phyloP scores from a whole-genome alignment of 2,888 invertebrate genomes.

The Tiliacea aurago region DNA sequence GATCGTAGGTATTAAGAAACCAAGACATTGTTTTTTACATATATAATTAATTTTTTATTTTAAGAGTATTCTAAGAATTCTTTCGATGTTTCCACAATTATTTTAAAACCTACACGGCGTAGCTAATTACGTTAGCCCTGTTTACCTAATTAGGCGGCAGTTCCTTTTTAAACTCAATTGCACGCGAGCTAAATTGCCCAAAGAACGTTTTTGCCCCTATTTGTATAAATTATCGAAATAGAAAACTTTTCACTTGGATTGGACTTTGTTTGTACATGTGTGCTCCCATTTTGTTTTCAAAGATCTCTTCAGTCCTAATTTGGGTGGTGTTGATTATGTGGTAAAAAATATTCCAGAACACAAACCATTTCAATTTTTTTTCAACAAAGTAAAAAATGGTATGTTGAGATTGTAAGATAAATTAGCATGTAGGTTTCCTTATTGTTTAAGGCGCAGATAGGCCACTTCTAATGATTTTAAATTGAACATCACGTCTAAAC shows the following conservation, averaged over 20 bases:
- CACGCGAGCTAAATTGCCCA: constrained; percentile 30
- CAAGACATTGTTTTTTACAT: not conserved
- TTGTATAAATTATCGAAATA: constrained; percentile 33
- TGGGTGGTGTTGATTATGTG: not conserved
- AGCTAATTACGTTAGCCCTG: constrained; percentile 11
- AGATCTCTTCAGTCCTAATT: not conserved
- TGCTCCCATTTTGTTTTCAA: constrained; percentile 10
- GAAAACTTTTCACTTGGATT: constrained; percentile 19
- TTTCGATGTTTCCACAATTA: not conserved
- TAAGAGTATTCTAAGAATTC: not conserved
- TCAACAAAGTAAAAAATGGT: too few relatives aligned
- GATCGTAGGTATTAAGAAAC: not conserved
- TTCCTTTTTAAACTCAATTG: constrained; percentile 25
- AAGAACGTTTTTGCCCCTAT: constrained; percentile 21
- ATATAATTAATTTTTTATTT: not conserved
- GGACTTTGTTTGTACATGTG: constrained; percentile 24
- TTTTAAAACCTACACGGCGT: not conserved
- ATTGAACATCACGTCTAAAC: too few relatives aligned
- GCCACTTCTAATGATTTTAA: too few relatives aligned
- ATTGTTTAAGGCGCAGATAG: too few relatives aligned
- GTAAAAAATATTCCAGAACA: not conserved
- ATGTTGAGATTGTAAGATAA: not conserved
- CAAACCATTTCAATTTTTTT: not conserved
- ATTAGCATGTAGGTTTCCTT: not conserved
- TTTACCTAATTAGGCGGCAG: constrained; percentile 9